These are phyloP conservation scores for Euclidia mi DNA, from an alignment of 2,888 invertebrate species.

Conservation along the genomic window DNA sequence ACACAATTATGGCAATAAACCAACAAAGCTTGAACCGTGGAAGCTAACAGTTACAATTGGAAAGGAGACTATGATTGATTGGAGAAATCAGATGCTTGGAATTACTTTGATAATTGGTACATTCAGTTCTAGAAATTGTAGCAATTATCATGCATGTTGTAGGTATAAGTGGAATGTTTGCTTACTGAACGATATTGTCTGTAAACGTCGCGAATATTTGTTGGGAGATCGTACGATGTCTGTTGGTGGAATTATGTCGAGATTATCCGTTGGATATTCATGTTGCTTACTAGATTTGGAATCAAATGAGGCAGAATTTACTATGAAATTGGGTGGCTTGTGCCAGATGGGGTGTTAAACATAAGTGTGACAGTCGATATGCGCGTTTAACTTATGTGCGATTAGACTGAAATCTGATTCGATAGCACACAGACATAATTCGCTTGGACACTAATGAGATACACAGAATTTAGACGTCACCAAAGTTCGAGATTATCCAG, in stretches of 20 bases:
- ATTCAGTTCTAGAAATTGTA: slow-evolving; percentile 5
- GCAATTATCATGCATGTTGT: slow-evolving; percentile 22
- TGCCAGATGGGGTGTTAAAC: too few relatives aligned
- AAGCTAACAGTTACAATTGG: background rate
- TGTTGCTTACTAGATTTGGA: too few relatives aligned
- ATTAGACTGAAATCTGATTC: too few relatives aligned
- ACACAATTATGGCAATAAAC: slow-evolving; percentile 19
- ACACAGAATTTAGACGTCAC: too few relatives aligned
- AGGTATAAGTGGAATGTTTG: slow-evolving; percentile 14
- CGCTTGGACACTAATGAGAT: too few relatives aligned
- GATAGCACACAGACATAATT: too few relatives aligned
- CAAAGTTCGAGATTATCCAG: too few relatives aligned
- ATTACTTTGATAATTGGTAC: slow-evolving; percentile 17
- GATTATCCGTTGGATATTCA: too few relatives aligned
- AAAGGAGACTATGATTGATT: slow-evolving; percentile 1
- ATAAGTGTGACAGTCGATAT: too few relatives aligned
- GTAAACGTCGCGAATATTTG: slow-evolving; percentile 1
- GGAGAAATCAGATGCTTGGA: slow-evolving; percentile 6
- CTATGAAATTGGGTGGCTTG: too few relatives aligned
- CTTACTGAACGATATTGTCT: slow-evolving; percentile 1
- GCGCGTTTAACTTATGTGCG: too few relatives aligned
- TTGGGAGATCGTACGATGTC: background rate
- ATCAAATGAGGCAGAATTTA: too few relatives aligned
- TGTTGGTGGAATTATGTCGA: background rate
- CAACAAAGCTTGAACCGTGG: slow-evolving; percentile 19